Conservation (phyloP, 2,797 vertebrate genomes). For the Botia almorhae region DNA sequence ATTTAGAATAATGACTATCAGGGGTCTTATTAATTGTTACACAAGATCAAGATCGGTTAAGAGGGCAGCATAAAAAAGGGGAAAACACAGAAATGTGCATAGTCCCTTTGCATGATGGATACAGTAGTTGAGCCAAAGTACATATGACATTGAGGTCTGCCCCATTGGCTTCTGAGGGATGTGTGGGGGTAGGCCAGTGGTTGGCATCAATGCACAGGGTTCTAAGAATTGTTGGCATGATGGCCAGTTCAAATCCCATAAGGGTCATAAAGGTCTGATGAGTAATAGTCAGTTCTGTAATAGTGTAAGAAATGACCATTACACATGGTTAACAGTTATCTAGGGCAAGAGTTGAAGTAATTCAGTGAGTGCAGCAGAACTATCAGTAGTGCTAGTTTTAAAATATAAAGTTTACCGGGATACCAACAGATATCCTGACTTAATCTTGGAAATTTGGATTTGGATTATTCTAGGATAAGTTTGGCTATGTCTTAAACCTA, state of each 20-base stretch:
- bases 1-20: slow-evolving; percentile 35
- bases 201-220: slow-evolving; percentile 19
- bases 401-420: slow-evolving; percentile 6
- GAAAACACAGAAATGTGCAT: not conserved
- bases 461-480: slow-evolving; percentile 32
- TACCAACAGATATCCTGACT: not conserved
- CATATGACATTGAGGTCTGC: slow-evolving; percentile 24
- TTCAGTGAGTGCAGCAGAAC: slow-evolving; percentile 1
- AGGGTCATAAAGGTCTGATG: slow-evolving; percentile 35
- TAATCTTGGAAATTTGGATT: slow-evolving; percentile 13
- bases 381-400: slow-evolving; percentile 8
- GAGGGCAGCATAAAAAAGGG: slow-evolving; percentile 10
- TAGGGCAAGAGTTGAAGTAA: slow-evolving; percentile 51
- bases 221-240: slow-evolving; percentile 49
- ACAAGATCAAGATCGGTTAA: slow-evolving; percentile 49
- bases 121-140: not conserved
- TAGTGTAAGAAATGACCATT: slow-evolving; percentile 24
- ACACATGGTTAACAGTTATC: slow-evolving; percentile 40
- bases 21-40: slow-evolving; percentile 50
- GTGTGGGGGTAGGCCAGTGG: not conserved
- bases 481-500: not conserved
- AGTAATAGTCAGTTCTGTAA: slow-evolving; percentile 37
- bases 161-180: not conserved
- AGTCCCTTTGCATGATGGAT: slow-evolving; percentile 3
- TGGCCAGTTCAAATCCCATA: slow-evolving; percentile 21